Conservation (phyloP, 2,113 vertebrate genomes). For the Silurus asotus region DNA sequence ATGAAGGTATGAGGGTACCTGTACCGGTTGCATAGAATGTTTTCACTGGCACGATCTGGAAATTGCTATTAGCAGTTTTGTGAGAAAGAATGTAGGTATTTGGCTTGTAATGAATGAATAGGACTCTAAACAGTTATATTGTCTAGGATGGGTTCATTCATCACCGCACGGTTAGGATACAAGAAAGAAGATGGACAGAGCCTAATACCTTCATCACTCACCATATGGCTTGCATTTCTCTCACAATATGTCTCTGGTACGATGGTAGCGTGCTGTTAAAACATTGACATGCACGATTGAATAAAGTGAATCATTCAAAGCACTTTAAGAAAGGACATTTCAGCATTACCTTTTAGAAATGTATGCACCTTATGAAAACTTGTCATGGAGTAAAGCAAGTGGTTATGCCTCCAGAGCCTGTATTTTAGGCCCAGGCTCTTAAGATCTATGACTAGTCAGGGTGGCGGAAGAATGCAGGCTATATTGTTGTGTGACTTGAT, state of each 20-base stretch:
- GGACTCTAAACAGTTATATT: background rate
- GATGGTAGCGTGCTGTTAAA: constrained; percentile 17
- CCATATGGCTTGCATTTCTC: background rate
- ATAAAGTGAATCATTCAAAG: constrained; percentile 15
- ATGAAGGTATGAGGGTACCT: constrained; percentile 6
- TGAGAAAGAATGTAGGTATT: background rate
- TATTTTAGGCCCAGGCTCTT: background rate
- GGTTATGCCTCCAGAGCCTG: background rate
- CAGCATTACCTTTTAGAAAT: background rate
- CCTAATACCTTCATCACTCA: constrained; percentile 8
- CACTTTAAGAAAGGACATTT: constrained; percentile 8
- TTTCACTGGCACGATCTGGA: background rate
- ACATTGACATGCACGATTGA: constrained; percentile 1
- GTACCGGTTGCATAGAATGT: background rate
- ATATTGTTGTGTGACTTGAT: background rate
- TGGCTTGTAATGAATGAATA: constrained; percentile 34
- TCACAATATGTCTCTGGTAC: background rate
- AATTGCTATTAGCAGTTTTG: background rate
- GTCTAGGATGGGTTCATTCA: constrained; percentile 16
- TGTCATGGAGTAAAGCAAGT: background rate
- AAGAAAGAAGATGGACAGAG: constrained; percentile 11
- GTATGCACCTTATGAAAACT: background rate
- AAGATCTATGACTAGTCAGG: background rate
- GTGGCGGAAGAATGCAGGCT: background rate
- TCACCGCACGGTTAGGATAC: constrained; percentile 4